These are phyloP conservation scores for Agrenia bidenticulata DNA, from an alignment of 2,888 invertebrate species.

Conservation along the genomic window DNA sequence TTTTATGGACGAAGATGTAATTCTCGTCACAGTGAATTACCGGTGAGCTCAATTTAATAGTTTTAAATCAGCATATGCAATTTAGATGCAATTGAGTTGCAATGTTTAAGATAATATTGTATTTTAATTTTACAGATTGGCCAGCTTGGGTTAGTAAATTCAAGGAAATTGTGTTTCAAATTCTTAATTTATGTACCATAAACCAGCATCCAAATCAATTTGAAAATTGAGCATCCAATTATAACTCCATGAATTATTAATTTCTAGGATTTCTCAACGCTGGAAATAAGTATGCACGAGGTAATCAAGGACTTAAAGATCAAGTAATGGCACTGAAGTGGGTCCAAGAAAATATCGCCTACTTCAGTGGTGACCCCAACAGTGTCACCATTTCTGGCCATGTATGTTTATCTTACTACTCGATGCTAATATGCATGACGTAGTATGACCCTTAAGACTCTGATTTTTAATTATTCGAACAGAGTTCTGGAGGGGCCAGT, in stretches of 20 bases:
- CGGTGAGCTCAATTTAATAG: slow-evolving; percentile 13
- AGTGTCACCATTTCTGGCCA: slow-evolving; percentile 34
- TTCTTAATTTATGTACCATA: no score
- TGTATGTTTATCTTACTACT: no score
- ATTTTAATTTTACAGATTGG: not conserved
- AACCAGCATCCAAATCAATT: no score
- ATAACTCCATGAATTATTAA: not conserved
- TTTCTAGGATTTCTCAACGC: slow-evolving; percentile 37
- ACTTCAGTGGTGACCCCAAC: slow-evolving; percentile 34
- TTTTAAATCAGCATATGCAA: no score
- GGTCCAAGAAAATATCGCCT: slow-evolving; percentile 34
- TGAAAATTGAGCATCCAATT: not conserved
- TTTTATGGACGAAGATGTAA: slow-evolving; percentile 24
- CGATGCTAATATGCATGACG: no score
- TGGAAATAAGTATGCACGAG: slow-evolving; percentile 28
- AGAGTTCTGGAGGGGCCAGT: slow-evolving; percentile 21
- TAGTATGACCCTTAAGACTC: not conserved
- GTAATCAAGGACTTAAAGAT: slow-evolving; percentile 41
- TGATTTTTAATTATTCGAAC: slow-evolving; percentile 6
- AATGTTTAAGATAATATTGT: no score
- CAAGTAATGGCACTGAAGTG: slow-evolving; percentile 33
- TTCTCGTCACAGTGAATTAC: slow-evolving; percentile 26
- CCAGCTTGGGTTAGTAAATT: slow-evolving; percentile 17
- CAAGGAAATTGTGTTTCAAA: no score
- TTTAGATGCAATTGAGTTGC: no score